Base-by-base conservation (phyloP, 2,113 vertebrate genomes). In the Thermophis baileyi region DNA sequence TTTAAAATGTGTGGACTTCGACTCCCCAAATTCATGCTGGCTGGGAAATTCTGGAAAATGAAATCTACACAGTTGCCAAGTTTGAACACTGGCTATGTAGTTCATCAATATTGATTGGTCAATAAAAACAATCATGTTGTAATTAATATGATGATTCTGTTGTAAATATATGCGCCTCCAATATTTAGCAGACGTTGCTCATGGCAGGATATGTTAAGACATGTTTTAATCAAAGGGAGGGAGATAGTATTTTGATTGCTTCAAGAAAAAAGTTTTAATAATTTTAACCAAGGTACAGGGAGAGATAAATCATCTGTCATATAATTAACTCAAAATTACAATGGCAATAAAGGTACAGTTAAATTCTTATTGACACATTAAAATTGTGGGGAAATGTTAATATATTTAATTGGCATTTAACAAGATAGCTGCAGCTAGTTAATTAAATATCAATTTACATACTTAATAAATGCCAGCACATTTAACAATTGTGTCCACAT, bases 401-500 rank as follows among this genome's bases (percentile, higher is more conserved):
- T 96, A 94, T 30, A 94, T 91, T 96, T 97, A 98, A 97, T 96
- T 97, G 95, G 47, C 92, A 97, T 97, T 97, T 97, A 97, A 97
- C 94, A 97, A 97, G 91, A 96, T 95, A 96, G 55, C 44, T 96
- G 46, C 57, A 96, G 89, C 85, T 96, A 97, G 74, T 96, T 97
- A 97, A 97, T 97, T 97, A 96, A 90, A 93, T 96, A 96, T 95
- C 92, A 96, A 95, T 96, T 97, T 97, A 94, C 87, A 93, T 94
- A 94, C 87, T 96, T 96, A 94, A 94, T 96, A 96, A 97, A 96
- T 96, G 96, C 93, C 95, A 95, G 69, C 93, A 93, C 92, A 95
- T 96, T 94, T 93, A 95, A 96, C 90, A 95, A 93, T 96, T 95
- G 95, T 96, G 27, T 22, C 10, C 47, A 94, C 85, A 89, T 92